Base-by-base conservation (phyloP, 2,113 vertebrate species). In the Lonchura striata region DNA sequence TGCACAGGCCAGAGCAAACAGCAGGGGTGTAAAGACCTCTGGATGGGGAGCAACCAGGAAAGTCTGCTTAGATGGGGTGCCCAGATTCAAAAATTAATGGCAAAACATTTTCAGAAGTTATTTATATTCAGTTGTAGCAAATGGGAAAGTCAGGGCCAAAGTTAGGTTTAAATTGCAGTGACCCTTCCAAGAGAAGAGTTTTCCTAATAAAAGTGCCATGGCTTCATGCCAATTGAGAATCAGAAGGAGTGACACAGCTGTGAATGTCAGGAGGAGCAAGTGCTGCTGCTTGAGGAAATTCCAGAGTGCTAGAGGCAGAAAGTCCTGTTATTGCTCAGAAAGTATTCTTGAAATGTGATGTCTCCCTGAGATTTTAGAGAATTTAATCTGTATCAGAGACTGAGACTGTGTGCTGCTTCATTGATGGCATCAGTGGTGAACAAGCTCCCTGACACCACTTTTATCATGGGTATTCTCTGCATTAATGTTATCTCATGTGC, bases 1-100 rank as follows among this genome's bases (percentile, higher is more conserved):
- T 31, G 77, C 2, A 4, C 65, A 42, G 25, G 9, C n/a, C 39
- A 59, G 18, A 0, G 1, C 63, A 50, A 50, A 42, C 1, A 9
- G 10, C n/a, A 25, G 44, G 49, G 4, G 3, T 14, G 15, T 8
- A 15, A 85, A 50, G 33, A 16, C 30, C 44, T 71, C 65, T 59
- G 49, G 35, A 70, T 76, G 44, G 53, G 64, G 44, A 82, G n/a
- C 79, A 85, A 74, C 27, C 65, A 87, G 60, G n/a, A 70, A 44
- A 16, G 0, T n/a, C 52, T 56, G 27, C 21, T 41, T 50, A 28
- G 75, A 20, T 60, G 37, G 49, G 13, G 19, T 44, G 50, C 49
- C 46, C 80, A 56, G 61, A 37, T 46, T 41, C 9, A 37, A 28
- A 94, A 90, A 69, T 1, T 11, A 25, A 59, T 81, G 33, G 27